Conservation (phyloP, 1,140 invertebrate genomes). For the Trichonephila clavipes region DNA sequence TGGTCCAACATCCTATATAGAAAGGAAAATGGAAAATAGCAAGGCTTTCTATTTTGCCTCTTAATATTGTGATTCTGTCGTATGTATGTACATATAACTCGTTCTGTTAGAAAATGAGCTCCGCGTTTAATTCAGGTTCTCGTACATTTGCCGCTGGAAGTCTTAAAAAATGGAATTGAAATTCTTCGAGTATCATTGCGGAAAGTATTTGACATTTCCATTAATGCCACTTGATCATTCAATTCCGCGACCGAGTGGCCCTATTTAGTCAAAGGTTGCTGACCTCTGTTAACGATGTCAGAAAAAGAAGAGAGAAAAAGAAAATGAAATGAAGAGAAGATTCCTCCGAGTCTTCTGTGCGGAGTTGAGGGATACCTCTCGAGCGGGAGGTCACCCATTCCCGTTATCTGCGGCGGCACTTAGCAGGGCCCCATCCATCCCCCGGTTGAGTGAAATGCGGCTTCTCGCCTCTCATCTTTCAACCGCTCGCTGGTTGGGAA, state of each 20-base stretch:
- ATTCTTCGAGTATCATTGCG: neutral
- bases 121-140: neutral
- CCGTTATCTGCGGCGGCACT: conserved; percentile 1
- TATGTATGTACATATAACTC: too few relatives aligned
- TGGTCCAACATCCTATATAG: too few relatives aligned
- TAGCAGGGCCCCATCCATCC: neutral
- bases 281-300: neutral
- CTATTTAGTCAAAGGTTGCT: neutral
- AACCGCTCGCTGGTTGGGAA: neutral
- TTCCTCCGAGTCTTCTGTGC: neutral
- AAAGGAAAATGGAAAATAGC: too few relatives aligned
- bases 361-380: neutral
- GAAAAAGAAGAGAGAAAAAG: neutral
- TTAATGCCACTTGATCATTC: neutral
- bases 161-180: neutral
- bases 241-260: neutral
- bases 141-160: neutral
- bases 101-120: neutral
- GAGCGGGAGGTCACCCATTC: conserved; percentile 12
- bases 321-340: neutral
- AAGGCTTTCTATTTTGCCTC: too few relatives aligned
- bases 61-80: too few relatives aligned
- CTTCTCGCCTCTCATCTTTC: neutral
- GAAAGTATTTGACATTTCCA: neutral
- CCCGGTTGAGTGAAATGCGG: neutral